phyloP scores from a whole-genome alignment of 2,113 vertebrate species.

The Tretioscincus oriximinensis region DNA sequence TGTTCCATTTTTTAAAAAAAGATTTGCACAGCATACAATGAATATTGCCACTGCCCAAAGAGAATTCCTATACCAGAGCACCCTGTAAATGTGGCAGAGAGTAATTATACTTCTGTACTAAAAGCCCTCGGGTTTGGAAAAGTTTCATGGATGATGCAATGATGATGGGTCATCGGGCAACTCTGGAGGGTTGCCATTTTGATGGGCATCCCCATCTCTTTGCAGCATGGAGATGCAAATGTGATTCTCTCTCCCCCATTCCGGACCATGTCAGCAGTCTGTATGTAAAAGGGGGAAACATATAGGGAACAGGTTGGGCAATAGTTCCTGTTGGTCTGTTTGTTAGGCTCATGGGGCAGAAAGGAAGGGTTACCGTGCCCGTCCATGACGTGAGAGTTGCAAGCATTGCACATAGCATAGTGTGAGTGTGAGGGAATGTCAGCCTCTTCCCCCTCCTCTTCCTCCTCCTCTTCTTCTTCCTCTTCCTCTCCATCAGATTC shows the following conservation, averaged over 20 bases:
- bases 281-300: slow-evolving; percentile 88
- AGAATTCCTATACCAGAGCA: neutral
- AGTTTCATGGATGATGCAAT: slow-evolving; percentile 69
- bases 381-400: slow-evolving; percentile 80
- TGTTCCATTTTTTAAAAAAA: neutral
- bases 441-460: slow-evolving; percentile 73
- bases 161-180: slow-evolving; percentile 80
- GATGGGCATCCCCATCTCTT: slow-evolving; percentile 82
- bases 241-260: slow-evolving; percentile 88
- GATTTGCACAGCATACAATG: slow-evolving; percentile 22
- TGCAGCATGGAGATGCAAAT: slow-evolving; percentile 82
- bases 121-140: slow-evolving; percentile 87
- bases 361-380: slow-evolving; percentile 73
- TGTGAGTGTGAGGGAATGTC: slow-evolving; percentile 72
- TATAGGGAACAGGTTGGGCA: slow-evolving; percentile 88
- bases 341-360: slow-evolving; percentile 68
- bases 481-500: slow-evolving; percentile 71
- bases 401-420: slow-evolving; percentile 83
- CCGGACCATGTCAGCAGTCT: slow-evolving; percentile 83
- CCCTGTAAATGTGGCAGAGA: neutral
- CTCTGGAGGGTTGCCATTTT: slow-evolving; percentile 77
- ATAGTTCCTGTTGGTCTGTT: slow-evolving; percentile 65
- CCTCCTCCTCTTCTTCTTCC: slow-evolving; percentile 77
- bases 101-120: slow-evolving; percentile 90
- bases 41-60: neutral